phyloP scores from a whole-genome alignment of 2,797 vertebrate genomes.

The Chiroxiphia lanceolata region DNA sequence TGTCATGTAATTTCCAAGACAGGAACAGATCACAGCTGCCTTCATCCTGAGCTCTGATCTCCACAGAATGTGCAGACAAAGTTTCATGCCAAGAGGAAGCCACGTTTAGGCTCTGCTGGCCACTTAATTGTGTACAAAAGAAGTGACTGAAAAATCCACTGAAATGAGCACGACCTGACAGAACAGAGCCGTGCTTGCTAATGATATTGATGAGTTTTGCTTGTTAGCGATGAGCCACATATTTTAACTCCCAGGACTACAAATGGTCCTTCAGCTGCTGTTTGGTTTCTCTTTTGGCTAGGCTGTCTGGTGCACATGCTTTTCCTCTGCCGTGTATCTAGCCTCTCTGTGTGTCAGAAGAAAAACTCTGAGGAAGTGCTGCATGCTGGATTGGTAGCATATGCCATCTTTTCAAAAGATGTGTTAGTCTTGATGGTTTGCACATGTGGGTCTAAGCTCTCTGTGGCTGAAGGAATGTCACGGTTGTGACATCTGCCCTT shows the following conservation, averaged over 20 bases:
- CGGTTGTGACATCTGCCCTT: background rate
- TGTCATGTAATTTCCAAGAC: background rate
- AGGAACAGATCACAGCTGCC: background rate
- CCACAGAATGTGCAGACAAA: background rate
- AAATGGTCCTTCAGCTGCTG: conserved; percentile 23
- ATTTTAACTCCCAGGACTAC: background rate
- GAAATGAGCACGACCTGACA: background rate
- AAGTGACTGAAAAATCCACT: background rate
- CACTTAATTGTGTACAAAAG: background rate
- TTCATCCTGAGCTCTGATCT: background rate
- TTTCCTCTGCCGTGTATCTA: background rate
- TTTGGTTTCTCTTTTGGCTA: conserved; percentile 1
- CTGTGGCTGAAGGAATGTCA: background rate
- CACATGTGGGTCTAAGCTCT: background rate
- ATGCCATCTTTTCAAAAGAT: background rate
- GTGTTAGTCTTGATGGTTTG: background rate
- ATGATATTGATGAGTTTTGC: conserved; percentile 10
- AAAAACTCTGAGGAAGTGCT: background rate
- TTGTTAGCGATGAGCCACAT: background rate
- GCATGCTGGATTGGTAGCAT: background rate
- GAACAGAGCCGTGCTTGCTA: conserved; percentile 2
- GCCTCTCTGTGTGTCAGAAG: background rate
- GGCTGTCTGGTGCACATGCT: background rate
- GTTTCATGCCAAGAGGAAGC: background rate
- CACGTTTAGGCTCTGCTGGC: background rate